Percentiles rank a stretch among this genome's conserved stretches.
These are phyloP conservation scores for Conus ventricosus DNA, from an alignment of 1,140 invertebrate species.

Conservation along the genomic window DNA sequence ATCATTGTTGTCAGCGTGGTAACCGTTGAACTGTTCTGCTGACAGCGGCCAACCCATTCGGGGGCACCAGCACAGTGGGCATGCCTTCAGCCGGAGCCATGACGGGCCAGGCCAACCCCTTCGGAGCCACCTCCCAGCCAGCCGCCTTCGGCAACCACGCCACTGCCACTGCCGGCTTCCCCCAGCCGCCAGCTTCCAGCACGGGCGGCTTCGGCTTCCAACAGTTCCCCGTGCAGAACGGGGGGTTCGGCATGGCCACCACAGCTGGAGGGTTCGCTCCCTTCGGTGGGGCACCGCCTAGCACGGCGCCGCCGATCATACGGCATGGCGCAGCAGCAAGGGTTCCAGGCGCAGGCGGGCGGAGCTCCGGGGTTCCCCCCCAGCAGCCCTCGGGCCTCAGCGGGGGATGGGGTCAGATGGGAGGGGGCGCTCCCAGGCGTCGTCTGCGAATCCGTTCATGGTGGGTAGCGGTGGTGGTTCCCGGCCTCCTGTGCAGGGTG, in stretches of 20 bases:
- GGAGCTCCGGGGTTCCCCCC: constrained; percentile 3
- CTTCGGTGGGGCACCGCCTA: constrained; percentile 28
- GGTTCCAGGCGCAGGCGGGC: constrained; percentile 38
- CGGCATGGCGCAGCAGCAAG: constrained; percentile 37
- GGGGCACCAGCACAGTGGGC: constrained; percentile 28
- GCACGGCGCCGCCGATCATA: background rate
- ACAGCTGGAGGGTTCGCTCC: constrained; percentile 36
- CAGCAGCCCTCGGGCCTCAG: constrained; percentile 35
- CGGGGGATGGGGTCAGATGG: constrained; percentile 36
- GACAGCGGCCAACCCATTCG: constrained; percentile 56
- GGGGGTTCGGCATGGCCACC: constrained; percentile 40
- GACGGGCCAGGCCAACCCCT: constrained; percentile 43
- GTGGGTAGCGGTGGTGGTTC: constrained; percentile 37
- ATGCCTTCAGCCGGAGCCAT: constrained; percentile 26
- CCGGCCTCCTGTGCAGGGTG: background rate
- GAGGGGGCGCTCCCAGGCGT: constrained; percentile 33
- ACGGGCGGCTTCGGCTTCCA: constrained; percentile 34
- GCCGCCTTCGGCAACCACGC: constrained; percentile 36
- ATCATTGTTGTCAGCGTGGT: background rate
- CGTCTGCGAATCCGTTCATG: constrained; percentile 60
- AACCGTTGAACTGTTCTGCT: background rate
- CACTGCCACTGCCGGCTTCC: constrained; percentile 29
- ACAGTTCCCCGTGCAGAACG: constrained; percentile 43
- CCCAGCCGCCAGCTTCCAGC: constrained; percentile 41
- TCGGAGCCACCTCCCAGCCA: constrained; percentile 37